Base-by-base conservation (phyloP, 2,797 vertebrate species). In the Microctenopoma lineatum region DNA sequence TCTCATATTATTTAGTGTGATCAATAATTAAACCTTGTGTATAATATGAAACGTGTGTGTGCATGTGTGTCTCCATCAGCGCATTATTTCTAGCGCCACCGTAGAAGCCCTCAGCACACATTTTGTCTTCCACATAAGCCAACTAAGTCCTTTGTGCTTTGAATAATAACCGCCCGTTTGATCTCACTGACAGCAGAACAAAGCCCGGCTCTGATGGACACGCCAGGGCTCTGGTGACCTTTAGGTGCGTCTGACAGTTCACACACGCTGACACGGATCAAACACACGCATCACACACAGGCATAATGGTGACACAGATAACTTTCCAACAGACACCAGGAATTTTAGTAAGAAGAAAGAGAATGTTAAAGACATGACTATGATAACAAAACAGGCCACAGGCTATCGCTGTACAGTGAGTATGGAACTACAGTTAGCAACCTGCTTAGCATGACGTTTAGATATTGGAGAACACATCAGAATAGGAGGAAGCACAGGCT, bases 221-320 rank as follows among this genome's bases (percentile, higher is more conserved):
- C 25, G 69, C 61, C 61, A 25, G 67, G 52, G 70, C 57, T 74
- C 61, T 59, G 73, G 53, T 80, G 78, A 84, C 80, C 85, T 87
- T 89, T 80, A 69, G 70, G 62, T 72, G 73, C 21, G 59, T 46
- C 68, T 75, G 76, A 81, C 70, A 64, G 64, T 84, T 78, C 83
- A 85, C 77, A 80, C 75, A 75, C 59, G 12, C 5, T 0, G 26
- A 50, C 53, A n/a, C 13, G 59, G 70, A 77, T 75, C 75, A 77
- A 73, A 64, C 54, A 18, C 26, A 6, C 36, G 12, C 39, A 3
- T 47, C 48, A 51, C n/a, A 57, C 59, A 45, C 57, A 54, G 13
- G 0, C 10, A 21, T 7, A 27, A 39, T 48, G 11, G 8, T 34
- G 39, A 61, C 16, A 12, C 16, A 38, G 9, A 41, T 11, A 51